A percentile compares a stretch with the other conserved stretches of the same genome.
Evolutionary conservation across 2,888 invertebrate genomes (phyloP).

Genomic region (Lysandra coridon): DNA sequence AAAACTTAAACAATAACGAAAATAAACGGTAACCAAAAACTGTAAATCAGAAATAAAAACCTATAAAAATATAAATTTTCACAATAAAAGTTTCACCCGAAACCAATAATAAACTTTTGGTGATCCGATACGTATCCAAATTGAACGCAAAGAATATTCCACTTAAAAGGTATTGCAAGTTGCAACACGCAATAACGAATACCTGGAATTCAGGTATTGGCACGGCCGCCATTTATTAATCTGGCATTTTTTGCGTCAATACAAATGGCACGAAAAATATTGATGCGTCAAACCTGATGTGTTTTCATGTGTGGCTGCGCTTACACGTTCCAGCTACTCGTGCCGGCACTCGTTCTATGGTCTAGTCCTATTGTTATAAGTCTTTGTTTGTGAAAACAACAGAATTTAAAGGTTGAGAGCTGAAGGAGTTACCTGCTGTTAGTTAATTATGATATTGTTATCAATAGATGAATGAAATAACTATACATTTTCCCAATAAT

Average conservation of each 20-base stretch:
- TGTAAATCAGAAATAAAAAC: background rate
- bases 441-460: background rate
- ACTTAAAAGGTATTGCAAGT: slow-evolving; percentile 8
- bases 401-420: background rate
- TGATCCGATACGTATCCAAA: background rate
- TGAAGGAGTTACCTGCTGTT: background rate
- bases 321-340: background rate
- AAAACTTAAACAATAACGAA: too few species aligned
- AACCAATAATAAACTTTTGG: background rate
- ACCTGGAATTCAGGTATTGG: slow-evolving; percentile 49
- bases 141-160: slow-evolving; percentile 5
- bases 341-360: background rate
- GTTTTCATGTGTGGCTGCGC: slow-evolving; percentile 35
- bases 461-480: background rate
- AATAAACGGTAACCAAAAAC: too few species aligned
- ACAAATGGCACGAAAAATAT: slow-evolving; percentile 50
- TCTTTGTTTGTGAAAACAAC: background rate
- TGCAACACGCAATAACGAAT: slow-evolving; percentile 13
- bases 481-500: too few species aligned
- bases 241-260: slow-evolving; percentile 43
- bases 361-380: background rate
- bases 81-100: background rate
- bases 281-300: slow-evolving; percentile 44
- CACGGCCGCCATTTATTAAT: slow-evolving; percentile 45
- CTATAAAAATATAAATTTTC: background rate